Evolutionary conservation across 2,888 invertebrate genomes (phyloP), one percentile per base, ranked within the genome.

Genomic region (Teleiodes luculella): DNA sequence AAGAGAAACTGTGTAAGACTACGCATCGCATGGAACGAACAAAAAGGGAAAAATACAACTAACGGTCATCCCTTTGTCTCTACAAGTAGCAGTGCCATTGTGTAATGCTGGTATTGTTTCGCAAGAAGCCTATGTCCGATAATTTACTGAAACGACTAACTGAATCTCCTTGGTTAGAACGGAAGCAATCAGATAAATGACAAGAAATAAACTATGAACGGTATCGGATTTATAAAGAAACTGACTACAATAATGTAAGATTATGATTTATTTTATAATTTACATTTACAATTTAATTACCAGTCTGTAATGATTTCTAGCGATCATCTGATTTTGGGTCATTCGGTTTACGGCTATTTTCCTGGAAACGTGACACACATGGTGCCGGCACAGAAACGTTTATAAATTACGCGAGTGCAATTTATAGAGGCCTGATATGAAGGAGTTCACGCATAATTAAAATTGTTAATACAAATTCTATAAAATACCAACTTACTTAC

Each of bases 41-140:
- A 50, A 76, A 75, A 78, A 68, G 57, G 61, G 67, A 59, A 72
- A 76, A 81, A 77, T 72, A 57, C 62, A 67, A 69, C 63, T 74
- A 76, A 74, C 76, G 70, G 77, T 72, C 68, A 72, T 71, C 76
- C 74, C 75, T 82, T 81, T 82, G 81, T 82, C 72, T 80, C 62
- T 43, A 57, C 47, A 53, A 67, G 61, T 68, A 63, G 68, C n/a
- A 70, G 64, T 66, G 33, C 13, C 57, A 70, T 78, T 79, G 71
- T 68, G 72, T 67, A 76, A 76, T 60, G 62, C 57, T 62, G 66
- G 68, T 64, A 78, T 78, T 78, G 75, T 78, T 76, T 68, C 65
- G 63, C 67, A 70, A 72, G 64, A 61, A 62, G 41, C 48, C 35
- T 24, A 35, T n/a, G 33, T 60, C 58, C 56, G 62, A 63, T 20